Conservation (phyloP, 2,888 invertebrate species). For the Thecocarcelia acutangulata region DNA sequence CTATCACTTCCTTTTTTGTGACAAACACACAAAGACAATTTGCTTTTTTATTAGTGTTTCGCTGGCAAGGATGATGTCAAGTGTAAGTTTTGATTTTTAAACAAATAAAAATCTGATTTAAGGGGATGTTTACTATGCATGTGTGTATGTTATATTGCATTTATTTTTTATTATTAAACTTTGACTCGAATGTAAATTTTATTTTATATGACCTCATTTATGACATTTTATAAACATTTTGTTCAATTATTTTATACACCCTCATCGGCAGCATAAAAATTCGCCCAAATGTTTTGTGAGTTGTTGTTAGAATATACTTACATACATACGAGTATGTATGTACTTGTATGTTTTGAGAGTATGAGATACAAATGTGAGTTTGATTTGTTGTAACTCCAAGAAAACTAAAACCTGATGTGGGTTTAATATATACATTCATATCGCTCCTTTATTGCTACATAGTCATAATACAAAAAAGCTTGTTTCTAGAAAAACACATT, state of each 20-base stretch:
- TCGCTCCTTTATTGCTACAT: no score
- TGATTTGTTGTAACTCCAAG: conserved; percentile 62
- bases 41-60: conserved; percentile 27
- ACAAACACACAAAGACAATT: conserved; percentile 35
- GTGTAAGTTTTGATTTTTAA: conserved; percentile 44
- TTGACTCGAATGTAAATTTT: conserved; percentile 44
- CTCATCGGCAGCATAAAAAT: neutral
- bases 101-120: neutral
- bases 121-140: conserved; percentile 47
- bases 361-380: conserved; percentile 49
- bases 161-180: conserved; percentile 20
- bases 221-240: conserved; percentile 22
- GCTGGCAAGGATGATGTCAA: conserved; percentile 50
- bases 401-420: conserved; percentile 55
- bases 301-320: conserved; percentile 8
- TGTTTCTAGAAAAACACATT: no score
- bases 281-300: neutral
- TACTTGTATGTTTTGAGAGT: neutral
- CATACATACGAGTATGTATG: no score
- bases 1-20: conserved; percentile 37
- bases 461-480: no score
- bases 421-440: conserved; percentile 11
- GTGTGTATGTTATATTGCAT: conserved; percentile 7
- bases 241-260: conserved; percentile 9
- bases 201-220: conserved; percentile 65